These are phyloP conservation scores for Scolopax mira DNA, from an alignment of 2,113 vertebrate genomes.

Conservation along the genomic window DNA sequence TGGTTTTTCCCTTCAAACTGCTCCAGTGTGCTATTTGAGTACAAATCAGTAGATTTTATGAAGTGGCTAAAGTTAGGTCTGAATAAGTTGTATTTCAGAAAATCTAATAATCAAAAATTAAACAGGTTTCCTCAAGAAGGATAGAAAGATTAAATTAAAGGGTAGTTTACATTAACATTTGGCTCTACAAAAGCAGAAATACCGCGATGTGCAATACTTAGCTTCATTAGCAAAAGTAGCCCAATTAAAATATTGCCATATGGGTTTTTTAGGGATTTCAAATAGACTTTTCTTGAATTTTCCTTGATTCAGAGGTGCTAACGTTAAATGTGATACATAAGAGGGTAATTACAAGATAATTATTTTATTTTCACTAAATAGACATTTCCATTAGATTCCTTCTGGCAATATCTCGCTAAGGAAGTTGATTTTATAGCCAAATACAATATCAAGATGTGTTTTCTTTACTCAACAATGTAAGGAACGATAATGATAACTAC, in stretches of 20 bases:
- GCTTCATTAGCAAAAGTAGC: slow-evolving; percentile 50
- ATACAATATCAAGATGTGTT: slow-evolving; percentile 38
- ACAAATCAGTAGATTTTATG: slow-evolving; percentile 29
- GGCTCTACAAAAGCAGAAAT: slow-evolving; percentile 3
- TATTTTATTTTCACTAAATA: slow-evolving; percentile 61
- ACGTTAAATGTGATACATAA: slow-evolving; percentile 18
- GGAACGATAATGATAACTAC: slow-evolving; percentile 4
- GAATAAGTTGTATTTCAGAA: neutral
- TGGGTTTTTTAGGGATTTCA: slow-evolving; percentile 24
- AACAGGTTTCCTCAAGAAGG: neutral
- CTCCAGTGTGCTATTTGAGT: slow-evolving; percentile 15
- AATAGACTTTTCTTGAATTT: slow-evolving; percentile 41
- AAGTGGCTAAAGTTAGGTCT: slow-evolving; percentile 30
- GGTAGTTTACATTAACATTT: neutral
- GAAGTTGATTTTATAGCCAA: slow-evolving; percentile 58
- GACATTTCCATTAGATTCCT: slow-evolving; percentile 16
- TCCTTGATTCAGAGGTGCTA: slow-evolving; percentile 50
- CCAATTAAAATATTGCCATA: slow-evolving; percentile 63
- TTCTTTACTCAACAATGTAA: neutral
- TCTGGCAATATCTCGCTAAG: slow-evolving; percentile 26
- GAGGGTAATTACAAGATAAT: slow-evolving; percentile 55
- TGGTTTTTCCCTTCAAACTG: neutral
- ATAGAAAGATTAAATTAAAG: slow-evolving; percentile 25
- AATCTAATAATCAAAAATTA: slow-evolving; percentile 10
- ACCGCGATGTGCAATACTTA: neutral